phyloP scores from a whole-genome alignment of 2,797 vertebrate genomes.

The Silurus lanzhouensis region DNA sequence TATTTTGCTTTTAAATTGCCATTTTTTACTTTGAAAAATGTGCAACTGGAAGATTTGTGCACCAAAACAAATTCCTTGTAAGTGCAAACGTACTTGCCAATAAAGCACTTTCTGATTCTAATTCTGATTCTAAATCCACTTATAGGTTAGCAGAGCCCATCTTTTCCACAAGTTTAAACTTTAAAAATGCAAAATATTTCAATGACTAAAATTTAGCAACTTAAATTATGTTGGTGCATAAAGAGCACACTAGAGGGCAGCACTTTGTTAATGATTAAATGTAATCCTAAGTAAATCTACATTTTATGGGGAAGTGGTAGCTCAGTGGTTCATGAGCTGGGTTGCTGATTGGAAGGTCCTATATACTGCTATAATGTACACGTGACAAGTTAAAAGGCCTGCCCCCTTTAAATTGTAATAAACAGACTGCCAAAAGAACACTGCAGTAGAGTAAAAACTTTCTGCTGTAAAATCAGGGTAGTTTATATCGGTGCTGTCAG shows the following conservation, averaged over 20 bases:
- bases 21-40: too few relatives aligned
- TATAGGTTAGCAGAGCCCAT: neutral
- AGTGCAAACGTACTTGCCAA: too few relatives aligned
- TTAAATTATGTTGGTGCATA: neutral
- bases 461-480: neutral
- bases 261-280: neutral
- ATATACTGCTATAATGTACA: too few relatives aligned
- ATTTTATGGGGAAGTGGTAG: too few relatives aligned
- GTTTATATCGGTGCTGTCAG: too few relatives aligned
- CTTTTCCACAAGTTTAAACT: neutral
- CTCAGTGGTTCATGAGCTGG: too few relatives aligned
- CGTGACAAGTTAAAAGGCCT: too few relatives aligned
- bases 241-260: slow-evolving; percentile 32
- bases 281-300: neutral
- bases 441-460: neutral
- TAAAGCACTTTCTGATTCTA: too few relatives aligned
- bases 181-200: neutral
- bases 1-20: too few relatives aligned
- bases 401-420: neutral
- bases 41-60: too few relatives aligned
- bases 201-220: neutral
- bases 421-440: neutral
- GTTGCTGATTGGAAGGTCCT: too few relatives aligned
- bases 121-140: neutral
- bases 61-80: too few relatives aligned